Conservation (phyloP, 1,140 invertebrate genomes). For the Mactra quadrangularis region DNA sequence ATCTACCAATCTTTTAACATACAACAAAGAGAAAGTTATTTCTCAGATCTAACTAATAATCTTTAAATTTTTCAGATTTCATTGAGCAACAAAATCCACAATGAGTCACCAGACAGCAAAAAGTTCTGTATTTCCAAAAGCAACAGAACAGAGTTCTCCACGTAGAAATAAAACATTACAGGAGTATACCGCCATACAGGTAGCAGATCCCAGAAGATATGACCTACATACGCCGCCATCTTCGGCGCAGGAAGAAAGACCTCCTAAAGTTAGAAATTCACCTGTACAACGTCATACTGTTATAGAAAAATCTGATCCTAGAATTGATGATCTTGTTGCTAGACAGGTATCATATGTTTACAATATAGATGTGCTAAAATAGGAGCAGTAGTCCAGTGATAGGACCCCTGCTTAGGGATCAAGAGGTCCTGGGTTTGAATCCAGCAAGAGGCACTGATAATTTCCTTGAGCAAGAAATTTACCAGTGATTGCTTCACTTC, state of each 20-base stretch:
- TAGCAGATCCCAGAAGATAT: conserved; percentile 23
- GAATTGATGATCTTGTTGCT: conserved; percentile 29
- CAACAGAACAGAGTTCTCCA: background rate
- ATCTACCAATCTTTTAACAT: too few species aligned
- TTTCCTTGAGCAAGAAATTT: too few species aligned
- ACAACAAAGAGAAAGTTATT: too few species aligned
- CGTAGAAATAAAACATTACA: conserved; percentile 14
- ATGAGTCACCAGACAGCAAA: conserved; percentile 46
- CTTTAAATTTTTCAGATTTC: too few species aligned
- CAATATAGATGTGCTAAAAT: background rate
- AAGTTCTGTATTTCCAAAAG: conserved; percentile 14
- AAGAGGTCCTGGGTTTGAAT: too few species aligned
- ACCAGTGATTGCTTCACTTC: too few species aligned
- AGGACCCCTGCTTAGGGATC: too few species aligned
- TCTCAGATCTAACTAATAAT: too few species aligned
- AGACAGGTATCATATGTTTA: conserved; percentile 36
- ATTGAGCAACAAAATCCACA: background rate
- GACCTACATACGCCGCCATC: conserved; percentile 12
- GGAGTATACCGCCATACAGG: conserved; percentile 52
- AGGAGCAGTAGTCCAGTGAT: too few species aligned
- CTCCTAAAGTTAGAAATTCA: conserved; percentile 11
- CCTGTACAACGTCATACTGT: background rate
- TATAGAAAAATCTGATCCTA: background rate
- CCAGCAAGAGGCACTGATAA: too few species aligned
- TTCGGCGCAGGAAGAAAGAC: background rate